Evolutionary conservation across 2,888 invertebrate genomes (phyloP).

Genomic region (Drosophila leonis): DNA sequence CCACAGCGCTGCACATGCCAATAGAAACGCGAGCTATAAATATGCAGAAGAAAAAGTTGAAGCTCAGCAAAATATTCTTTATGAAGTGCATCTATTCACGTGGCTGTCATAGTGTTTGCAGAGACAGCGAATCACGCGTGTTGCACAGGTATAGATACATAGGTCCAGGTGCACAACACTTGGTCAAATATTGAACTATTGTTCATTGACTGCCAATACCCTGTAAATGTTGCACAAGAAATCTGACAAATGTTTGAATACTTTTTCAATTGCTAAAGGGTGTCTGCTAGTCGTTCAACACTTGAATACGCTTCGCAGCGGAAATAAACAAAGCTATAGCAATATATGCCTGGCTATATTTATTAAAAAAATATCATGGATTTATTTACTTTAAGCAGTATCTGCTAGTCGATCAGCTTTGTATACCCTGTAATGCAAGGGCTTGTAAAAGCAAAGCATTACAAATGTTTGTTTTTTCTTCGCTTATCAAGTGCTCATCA

Average conservation of each 20-base stretch:
- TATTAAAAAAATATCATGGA: no score
- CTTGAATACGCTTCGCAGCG: no score
- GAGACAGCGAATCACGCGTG: not conserved
- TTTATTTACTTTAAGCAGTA: not conserved
- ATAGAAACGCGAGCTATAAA: slow-evolving; percentile 4
- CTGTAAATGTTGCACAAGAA: not conserved
- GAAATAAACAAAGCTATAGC: no score
- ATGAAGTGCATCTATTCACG: slow-evolving; percentile 5
- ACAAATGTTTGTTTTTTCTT: no score
- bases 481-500: no score
- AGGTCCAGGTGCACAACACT: not conserved
- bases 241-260: not conserved
- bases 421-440: not conserved
- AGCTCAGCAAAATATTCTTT: no score
- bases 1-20: slow-evolving; percentile 10
- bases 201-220: slow-evolving; percentile 14
- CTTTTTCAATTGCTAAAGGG: not conserved
- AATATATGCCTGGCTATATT: no score
- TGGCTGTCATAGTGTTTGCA: slow-evolving; percentile 14
- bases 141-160: not conserved
- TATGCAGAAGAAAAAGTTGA: not conserved
- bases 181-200: not conserved
- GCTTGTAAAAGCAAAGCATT: no score
- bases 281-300: not conserved
- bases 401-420: not conserved